These are phyloP conservation scores for Malthinus seriepunctatus DNA, from an alignment of 2,888 invertebrate species.

Conservation along the genomic window DNA sequence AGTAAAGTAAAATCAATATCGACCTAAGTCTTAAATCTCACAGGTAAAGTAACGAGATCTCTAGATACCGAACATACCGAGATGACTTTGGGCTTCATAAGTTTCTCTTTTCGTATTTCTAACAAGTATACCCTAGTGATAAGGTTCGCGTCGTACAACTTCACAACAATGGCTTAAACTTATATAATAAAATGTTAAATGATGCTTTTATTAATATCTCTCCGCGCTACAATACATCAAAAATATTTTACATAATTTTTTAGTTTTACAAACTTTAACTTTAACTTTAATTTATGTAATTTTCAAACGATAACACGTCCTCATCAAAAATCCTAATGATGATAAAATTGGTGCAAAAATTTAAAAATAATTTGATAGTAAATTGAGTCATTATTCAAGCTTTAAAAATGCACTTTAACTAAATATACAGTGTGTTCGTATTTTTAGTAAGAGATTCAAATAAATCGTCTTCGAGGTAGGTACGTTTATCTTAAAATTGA, in stretches of 20 bases:
- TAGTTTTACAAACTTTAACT: too few relatives aligned
- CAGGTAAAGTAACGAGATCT: conserved; percentile 29
- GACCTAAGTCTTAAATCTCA: conserved; percentile 25
- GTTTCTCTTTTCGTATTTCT: conserved; percentile 19
- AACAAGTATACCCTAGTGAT: conserved; percentile 24
- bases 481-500: too few relatives aligned
- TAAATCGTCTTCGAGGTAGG: too few relatives aligned
- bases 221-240: conserved; percentile 2
- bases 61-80: conserved; percentile 23
- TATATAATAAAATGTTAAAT: conserved; percentile 3
- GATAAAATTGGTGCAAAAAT: too few relatives aligned
- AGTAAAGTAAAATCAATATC: conserved; percentile 26
- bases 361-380: too few relatives aligned
- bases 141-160: conserved; percentile 13
- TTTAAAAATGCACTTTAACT: too few relatives aligned
- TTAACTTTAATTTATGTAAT: too few relatives aligned
- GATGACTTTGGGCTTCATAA: conserved; percentile 23
- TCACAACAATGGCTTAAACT: conserved; percentile 3
- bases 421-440: too few relatives aligned
- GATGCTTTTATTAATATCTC: conserved; percentile 5
- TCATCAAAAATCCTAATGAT: too few relatives aligned
- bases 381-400: too few relatives aligned
- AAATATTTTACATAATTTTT: conserved; percentile 3
- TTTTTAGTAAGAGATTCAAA: too few relatives aligned
- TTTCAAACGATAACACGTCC: too few relatives aligned